A percentile compares a stretch with the other conserved stretches of the same genome.
These are phyloP conservation scores for Sebastes oblongus DNA, from an alignment of 2,797 vertebrate species.

Conservation along the genomic window DNA sequence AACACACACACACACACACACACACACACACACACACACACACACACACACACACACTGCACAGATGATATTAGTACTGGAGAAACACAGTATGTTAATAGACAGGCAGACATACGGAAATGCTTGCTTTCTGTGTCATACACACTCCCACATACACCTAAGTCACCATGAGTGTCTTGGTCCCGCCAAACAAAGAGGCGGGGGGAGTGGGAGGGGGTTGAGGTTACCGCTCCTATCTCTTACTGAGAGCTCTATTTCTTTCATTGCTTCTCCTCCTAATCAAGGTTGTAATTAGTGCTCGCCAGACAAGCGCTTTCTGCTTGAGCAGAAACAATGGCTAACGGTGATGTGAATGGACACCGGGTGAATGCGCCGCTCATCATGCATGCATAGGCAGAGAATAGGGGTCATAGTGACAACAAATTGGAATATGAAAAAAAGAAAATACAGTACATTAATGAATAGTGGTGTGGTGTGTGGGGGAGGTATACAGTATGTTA, in stretches of 20 bases:
- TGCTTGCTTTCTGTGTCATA: not conserved
- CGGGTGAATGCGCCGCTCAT: conserved; percentile 52
- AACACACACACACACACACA: too few species aligned
- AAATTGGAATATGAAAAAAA: conserved; percentile 52
- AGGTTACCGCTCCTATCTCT: conserved; percentile 35
- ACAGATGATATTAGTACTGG: too few species aligned
- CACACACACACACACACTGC: too few species aligned
- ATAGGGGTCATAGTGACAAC: conserved; percentile 53
- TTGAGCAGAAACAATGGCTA: conserved; percentile 67
- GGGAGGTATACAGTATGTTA: not conserved
- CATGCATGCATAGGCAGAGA: conserved; percentile 50
- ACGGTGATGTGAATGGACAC: conserved; percentile 51
- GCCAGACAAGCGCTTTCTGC: conserved; percentile 58
- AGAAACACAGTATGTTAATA: not conserved
- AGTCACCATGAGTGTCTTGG: not conserved
- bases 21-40: too few species aligned
- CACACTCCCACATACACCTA: not conserved
- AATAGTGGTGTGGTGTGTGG: not conserved
- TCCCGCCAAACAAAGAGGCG: not conserved
- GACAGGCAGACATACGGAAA: not conserved
- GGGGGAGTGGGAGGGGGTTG: not conserved
- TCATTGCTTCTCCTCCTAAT: conserved; percentile 71
- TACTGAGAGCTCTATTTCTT: conserved; percentile 23
- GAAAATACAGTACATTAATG: not conserved
- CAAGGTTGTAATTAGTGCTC: conserved; percentile 72